Percentiles rank a stretch among this genome's conserved stretches.
Evolutionary conservation across 2,797 vertebrate species (phyloP).

Genomic region (Pantherophis alleghaniensis): DNA sequence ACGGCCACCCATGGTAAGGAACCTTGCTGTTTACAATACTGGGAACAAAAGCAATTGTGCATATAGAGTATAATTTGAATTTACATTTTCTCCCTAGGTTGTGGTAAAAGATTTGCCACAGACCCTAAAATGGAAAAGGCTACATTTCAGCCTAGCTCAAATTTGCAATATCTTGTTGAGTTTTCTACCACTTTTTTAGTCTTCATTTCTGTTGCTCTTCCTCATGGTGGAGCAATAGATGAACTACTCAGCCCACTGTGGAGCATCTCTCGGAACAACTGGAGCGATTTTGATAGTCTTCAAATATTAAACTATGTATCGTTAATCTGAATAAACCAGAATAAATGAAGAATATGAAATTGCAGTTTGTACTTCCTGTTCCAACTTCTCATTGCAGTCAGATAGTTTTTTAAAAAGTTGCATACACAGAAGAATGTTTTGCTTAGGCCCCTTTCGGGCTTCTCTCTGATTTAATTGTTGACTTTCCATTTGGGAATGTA

Average conservation of each 20-base stretch:
- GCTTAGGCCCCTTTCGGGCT: background rate
- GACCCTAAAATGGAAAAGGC: background rate
- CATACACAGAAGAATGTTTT: background rate
- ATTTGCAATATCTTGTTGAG: background rate
- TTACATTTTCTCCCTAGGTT: background rate
- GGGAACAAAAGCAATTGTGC: background rate
- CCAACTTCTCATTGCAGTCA: background rate
- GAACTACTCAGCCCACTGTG: background rate
- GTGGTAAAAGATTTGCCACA: background rate
- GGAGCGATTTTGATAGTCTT: background rate
- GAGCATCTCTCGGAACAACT: background rate
- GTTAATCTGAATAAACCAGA: background rate
- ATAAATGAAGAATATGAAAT: background rate
- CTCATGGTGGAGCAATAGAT: too few relatives aligned
- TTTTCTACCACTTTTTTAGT: background rate
- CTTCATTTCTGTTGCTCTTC: background rate
- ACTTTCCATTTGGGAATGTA: background rate
- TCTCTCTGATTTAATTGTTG: background rate
- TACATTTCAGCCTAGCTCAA: background rate
- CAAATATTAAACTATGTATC: background rate
- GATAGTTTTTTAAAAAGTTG: background rate
- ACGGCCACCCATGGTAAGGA: constrained; percentile 86
- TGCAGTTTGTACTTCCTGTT: background rate
- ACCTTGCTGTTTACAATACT: background rate
- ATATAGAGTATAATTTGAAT: background rate